Conservation (phyloP, 2,888 invertebrate genomes). For the Parthenolecanium corni region DNA sequence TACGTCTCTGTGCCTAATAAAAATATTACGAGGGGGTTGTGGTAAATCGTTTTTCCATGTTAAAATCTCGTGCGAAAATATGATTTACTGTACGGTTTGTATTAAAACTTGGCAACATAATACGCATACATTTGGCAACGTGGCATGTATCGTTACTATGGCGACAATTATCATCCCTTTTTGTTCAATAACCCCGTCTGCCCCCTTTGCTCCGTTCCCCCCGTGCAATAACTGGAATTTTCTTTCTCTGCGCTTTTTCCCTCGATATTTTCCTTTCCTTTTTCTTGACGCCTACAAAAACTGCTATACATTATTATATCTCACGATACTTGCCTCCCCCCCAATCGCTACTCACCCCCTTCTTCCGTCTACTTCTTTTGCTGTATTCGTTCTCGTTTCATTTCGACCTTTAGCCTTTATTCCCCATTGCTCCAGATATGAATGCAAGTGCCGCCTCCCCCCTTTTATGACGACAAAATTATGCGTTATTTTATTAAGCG, state of each 20-base stretch:
- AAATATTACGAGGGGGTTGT: too few relatives aligned
- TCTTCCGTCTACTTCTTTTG: background rate
- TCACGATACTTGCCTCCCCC: background rate
- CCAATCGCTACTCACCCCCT: too few relatives aligned
- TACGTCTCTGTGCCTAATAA: too few relatives aligned
- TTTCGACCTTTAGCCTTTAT: constrained; percentile 1
- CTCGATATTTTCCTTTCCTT: constrained; percentile 4
- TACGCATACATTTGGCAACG: constrained; percentile 21
- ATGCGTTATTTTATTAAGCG: background rate
- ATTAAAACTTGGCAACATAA: constrained; percentile 26
- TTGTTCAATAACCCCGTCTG: constrained; percentile 26
- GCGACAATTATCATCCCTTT: constrained; percentile 26
- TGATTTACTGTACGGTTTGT: constrained; percentile 11
- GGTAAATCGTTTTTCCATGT: constrained; percentile 22
- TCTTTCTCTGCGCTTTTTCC: constrained; percentile 11
- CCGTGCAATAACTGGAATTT: constrained; percentile 19
- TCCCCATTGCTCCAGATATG: constrained; percentile 1
- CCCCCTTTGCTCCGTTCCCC: constrained; percentile 17
- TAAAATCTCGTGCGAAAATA: constrained; percentile 18
- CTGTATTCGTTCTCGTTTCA: background rate
- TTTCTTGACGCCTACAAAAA: constrained; percentile 19
- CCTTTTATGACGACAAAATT: too few relatives aligned
- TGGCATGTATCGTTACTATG: constrained; percentile 21
- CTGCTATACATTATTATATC: constrained; percentile 10
- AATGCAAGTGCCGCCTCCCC: background rate